A percentile compares a stretch with the other conserved stretches of the same genome.
Conservation (phyloP, 2,113 vertebrate genomes). For the Nycticryphes semicollaris region DNA sequence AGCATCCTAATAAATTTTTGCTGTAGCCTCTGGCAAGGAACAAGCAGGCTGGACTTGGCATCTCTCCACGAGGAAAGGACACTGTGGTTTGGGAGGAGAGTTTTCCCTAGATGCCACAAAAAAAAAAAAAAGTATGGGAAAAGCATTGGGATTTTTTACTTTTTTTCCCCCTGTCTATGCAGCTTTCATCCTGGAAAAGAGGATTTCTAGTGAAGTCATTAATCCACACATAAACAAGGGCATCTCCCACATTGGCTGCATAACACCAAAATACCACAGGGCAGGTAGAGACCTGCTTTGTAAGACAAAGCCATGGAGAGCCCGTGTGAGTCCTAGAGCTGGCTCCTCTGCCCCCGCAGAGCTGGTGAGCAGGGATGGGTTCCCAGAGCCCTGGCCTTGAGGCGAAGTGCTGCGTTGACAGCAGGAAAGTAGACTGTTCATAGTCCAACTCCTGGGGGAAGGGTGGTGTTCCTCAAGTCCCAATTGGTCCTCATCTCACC, state of each 20-base stretch:
- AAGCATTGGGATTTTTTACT: background rate
- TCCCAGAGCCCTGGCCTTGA: background rate
- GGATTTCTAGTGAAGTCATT: background rate
- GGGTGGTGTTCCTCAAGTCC: background rate
- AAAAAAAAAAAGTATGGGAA: background rate
- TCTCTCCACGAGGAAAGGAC: background rate
- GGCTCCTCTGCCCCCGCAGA: background rate
- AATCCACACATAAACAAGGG: background rate
- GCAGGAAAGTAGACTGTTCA: background rate
- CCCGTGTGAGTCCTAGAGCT: background rate
- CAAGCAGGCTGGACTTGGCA: background rate
- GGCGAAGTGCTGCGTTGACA: rapidly evolving
- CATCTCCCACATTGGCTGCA: background rate
- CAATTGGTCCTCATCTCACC: background rate
- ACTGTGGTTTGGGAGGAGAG: background rate
- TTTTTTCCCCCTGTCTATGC: background rate
- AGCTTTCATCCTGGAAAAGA: background rate
- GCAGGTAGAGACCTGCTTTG: background rate
- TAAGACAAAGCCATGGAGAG: background rate
- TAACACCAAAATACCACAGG: background rate
- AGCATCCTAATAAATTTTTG: background rate
- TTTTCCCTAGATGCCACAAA: background rate
- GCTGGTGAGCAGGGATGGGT: background rate
- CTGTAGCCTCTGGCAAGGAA: background rate
- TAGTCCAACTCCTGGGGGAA: background rate